Percentiles rank a stretch among this genome's conserved stretches.
These are phyloP conservation scores for Cacatua alba DNA, from an alignment of 2,113 vertebrate species.

Conservation along the genomic window DNA sequence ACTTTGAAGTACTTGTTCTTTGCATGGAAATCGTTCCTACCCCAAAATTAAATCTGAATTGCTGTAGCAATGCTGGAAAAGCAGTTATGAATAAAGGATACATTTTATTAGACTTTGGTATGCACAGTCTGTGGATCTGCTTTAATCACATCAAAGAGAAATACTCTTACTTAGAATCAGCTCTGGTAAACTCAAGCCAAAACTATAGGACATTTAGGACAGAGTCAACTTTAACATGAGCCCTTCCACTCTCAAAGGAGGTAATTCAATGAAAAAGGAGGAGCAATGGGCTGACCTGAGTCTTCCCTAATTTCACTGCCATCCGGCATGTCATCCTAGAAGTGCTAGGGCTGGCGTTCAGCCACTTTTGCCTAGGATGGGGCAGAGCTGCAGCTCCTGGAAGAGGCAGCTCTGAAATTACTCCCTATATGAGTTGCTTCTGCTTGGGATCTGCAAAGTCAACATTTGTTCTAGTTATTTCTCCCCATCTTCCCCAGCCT, in stretches of 20 bases:
- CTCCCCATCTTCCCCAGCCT: not conserved
- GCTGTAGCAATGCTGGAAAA: not conserved
- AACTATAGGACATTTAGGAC: not conserved
- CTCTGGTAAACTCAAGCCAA: not conserved
- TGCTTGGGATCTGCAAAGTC: not conserved
- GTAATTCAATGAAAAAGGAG: not conserved
- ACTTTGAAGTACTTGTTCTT: slow-evolving; percentile 30
- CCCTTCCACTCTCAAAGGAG: not conserved
- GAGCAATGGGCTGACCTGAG: not conserved
- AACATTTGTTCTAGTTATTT: not conserved
- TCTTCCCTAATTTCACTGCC: not conserved
- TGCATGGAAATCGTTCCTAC: not conserved
- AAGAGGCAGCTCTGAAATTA: not conserved
- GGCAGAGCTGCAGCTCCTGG: not conserved
- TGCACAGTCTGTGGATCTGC: not conserved
- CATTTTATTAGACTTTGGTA: not conserved
- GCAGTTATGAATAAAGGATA: not conserved
- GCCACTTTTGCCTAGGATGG: fast-evolving
- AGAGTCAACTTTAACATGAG: not conserved
- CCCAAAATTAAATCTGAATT: slow-evolving; percentile 3
- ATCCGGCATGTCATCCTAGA: not conserved
- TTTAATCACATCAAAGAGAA: not conserved
- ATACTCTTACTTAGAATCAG: not conserved
- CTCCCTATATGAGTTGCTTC: not conserved
- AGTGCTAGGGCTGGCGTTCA: not conserved